Base-by-base conservation (phyloP, 1,140 invertebrate species). In the Meteorus sp. region DNA sequence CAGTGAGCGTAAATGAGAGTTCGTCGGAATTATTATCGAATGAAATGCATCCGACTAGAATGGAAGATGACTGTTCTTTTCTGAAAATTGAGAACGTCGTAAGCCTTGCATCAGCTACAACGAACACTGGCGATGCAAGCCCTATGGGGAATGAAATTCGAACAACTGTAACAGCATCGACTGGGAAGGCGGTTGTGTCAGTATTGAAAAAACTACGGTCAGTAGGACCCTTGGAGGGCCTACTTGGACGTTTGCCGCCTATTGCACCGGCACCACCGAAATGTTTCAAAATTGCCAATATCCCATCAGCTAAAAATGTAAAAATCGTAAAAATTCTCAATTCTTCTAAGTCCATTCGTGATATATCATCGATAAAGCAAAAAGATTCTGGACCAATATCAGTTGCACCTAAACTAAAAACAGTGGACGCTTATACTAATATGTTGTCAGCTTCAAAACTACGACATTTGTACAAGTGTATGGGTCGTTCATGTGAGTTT, bases 401-500 rank as follows among this genome's bases (percentile, higher is more conserved):
- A 0, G 5, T 59, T 1, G 56, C 65, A 3, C 37, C 47, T 8
- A 72, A 74, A 44, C 37, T 72, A 0, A 79, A 78, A 54, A 67
- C 65, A 0, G 15, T 66, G 0, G 63, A 70, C 0, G 65, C 64
- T 1, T 81, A 73, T 6, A 56, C 59, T 4, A 54, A 52, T 0
- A 81, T 82, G 79, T 27, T 79, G 1, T 62, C 64, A 3, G 53
- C 62, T 0, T 39, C 58, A 0, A 81, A 79, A 35, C 54, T 83
- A 2, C 55, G 59, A 17, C 72, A 81, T 11, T 66, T 86, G 4
- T 86, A 82, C 56, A 87, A 86, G 59, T 88, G 86, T 59, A 85
- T 86, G 79, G 70, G 64, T 3, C 71, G 69, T 11, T 63, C 72
- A 13, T 88, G 86, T 65, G 69, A 65, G 11, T 87, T 76, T 50